These are phyloP conservation scores for Palythoa heliodiscus DNA, from an alignment of 92 coral and sea anemone genomes.

Conservation along the genomic window DNA sequence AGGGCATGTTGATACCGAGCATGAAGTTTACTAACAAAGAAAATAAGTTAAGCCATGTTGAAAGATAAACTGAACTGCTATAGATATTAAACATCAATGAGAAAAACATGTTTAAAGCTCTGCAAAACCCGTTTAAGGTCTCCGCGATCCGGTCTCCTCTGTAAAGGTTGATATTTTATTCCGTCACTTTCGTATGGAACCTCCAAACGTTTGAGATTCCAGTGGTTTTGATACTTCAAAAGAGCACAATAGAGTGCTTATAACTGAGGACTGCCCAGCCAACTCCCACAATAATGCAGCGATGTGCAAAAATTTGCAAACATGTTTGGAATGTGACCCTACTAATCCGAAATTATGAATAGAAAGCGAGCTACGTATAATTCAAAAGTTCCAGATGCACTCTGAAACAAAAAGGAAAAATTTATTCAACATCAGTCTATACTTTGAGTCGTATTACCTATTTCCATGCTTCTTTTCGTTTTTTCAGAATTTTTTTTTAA, in stretches of 20 bases:
- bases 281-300: neutral
- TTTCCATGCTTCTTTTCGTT: neutral
- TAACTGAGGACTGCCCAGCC: neutral
- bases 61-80: too few relatives aligned
- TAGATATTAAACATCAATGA: too few relatives aligned
- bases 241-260: neutral
- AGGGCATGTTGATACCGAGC: too few relatives aligned
- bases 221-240: too few relatives aligned
- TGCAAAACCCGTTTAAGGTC: too few relatives aligned
- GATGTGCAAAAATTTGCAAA: neutral
- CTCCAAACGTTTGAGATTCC: too few relatives aligned
- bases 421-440: neutral
- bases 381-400: neutral
- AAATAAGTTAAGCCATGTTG: too few relatives aligned
- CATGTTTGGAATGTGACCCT: neutral
- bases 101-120: too few relatives aligned
- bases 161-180: too few relatives aligned
- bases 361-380: neutral
- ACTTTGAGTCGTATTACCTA: neutral
- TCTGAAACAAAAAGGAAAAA: neutral
- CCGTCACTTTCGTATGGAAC: too few relatives aligned
- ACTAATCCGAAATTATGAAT: neutral
- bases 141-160: too few relatives aligned
- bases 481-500: neutral
- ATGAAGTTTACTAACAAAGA: too few relatives aligned